phyloP scores from a whole-genome alignment of 2,113 vertebrate genomes.

The Hemibagrus wyckioides region DNA sequence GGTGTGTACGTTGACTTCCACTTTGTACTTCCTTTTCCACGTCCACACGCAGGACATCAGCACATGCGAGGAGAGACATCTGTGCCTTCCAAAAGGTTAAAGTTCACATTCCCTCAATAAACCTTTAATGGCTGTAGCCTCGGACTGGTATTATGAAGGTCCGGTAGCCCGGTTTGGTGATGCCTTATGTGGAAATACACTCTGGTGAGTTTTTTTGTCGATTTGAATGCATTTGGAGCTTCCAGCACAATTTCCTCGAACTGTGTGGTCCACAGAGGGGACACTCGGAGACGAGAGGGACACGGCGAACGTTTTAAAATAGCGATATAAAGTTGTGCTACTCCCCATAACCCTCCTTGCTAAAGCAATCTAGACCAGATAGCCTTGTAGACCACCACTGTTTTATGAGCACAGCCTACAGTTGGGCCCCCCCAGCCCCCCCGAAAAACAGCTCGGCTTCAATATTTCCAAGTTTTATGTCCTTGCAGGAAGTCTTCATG shows the following conservation, averaged over 20 bases:
- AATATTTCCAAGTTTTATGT: neutral
- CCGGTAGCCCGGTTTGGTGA: slow-evolving; percentile 27
- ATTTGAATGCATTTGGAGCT: slow-evolving; percentile 11
- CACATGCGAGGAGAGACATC: slow-evolving; percentile 39
- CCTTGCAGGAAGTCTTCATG: slow-evolving; percentile 22
- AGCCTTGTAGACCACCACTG: slow-evolving; percentile 60
- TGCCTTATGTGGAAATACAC: slow-evolving; percentile 2
- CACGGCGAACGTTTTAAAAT: neutral
- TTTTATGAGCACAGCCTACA: slow-evolving; percentile 48
- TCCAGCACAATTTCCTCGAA: slow-evolving; percentile 23
- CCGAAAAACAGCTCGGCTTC: neutral
- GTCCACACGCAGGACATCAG: slow-evolving; percentile 29
- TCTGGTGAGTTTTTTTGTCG: neutral
- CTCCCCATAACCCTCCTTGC: neutral
- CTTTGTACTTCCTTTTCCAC: slow-evolving; percentile 38
- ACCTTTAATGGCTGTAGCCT: slow-evolving; percentile 45
- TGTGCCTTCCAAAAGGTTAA: slow-evolving; percentile 54
- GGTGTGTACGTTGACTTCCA: slow-evolving; percentile 37
- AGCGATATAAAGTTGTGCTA: slow-evolving; percentile 5
- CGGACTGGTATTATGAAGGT: slow-evolving; percentile 33
- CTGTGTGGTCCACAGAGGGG: neutral
- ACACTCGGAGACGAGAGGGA: neutral
- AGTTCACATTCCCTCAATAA: slow-evolving; percentile 42
- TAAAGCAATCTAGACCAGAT: slow-evolving; percentile 55
- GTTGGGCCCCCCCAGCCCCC: slow-evolving; percentile 13